These are phyloP conservation scores for Drosophila nigrodunni DNA, from an alignment of 1,140 invertebrate species.

Conservation along the genomic window DNA sequence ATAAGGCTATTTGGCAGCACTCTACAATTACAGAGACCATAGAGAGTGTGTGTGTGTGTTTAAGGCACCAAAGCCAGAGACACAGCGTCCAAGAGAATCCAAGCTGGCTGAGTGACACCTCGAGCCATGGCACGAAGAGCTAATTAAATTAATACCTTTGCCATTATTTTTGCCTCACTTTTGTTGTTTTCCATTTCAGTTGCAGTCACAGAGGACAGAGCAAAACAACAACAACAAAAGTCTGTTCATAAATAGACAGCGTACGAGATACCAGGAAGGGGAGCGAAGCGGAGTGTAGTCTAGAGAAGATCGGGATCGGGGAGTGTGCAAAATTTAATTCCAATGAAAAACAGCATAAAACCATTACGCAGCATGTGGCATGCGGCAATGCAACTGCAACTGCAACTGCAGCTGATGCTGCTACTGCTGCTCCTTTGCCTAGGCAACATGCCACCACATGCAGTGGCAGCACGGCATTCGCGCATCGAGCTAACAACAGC, in stretches of 20 bases:
- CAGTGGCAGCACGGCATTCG: constrained; percentile 34
- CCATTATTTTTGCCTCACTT: constrained; percentile 42
- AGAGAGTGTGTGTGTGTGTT: not conserved
- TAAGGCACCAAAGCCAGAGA: constrained; percentile 29
- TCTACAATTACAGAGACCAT: constrained; percentile 46
- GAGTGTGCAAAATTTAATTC: constrained; percentile 33
- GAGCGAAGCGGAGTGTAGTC: not conserved
- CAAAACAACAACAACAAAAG: not conserved
- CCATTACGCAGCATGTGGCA: constrained; percentile 53
- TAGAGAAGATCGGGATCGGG: not conserved
- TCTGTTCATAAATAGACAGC: constrained; percentile 44
- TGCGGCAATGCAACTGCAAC: constrained; percentile 45
- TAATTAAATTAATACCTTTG: constrained; percentile 61
- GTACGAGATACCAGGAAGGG: constrained; percentile 8
- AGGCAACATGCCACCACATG: constrained; percentile 15
- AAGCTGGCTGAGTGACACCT: constrained; percentile 51
- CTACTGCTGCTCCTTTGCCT: constrained; percentile 24
- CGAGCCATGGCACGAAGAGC: constrained; percentile 51
- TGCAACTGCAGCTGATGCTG: constrained; percentile 8
- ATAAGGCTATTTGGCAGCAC: constrained; percentile 59
- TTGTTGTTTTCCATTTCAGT: constrained; percentile 7
- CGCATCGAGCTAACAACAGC: constrained; percentile 27
- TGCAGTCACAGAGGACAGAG: not conserved
- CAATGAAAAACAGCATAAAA: constrained; percentile 53
- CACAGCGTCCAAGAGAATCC: too few species aligned